phyloP scores from a whole-genome alignment of 2,113 vertebrate genomes.

The Hypanus sabinus region DNA sequence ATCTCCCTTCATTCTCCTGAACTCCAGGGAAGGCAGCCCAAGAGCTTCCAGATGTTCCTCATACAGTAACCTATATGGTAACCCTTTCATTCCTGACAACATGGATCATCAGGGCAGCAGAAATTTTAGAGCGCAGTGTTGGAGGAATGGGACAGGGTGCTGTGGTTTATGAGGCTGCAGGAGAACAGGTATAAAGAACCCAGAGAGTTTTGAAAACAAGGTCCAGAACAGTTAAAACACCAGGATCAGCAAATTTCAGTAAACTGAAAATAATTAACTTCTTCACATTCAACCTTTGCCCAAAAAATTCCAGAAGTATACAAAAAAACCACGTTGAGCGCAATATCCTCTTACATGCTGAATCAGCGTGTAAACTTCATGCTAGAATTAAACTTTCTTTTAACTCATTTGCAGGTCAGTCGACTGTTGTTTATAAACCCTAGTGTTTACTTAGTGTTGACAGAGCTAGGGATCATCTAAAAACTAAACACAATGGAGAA shows the following conservation, averaged over 20 bases:
- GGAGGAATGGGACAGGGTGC: too few species aligned
- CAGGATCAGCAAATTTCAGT: background rate
- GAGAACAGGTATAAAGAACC: too few species aligned
- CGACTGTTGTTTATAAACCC: background rate
- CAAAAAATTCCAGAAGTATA: background rate
- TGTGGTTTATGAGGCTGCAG: too few species aligned
- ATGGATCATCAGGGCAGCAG: too few species aligned
- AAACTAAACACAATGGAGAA: background rate
- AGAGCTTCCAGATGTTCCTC: too few species aligned
- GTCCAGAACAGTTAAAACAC: background rate
- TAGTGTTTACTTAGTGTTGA: background rate
- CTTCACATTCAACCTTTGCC: background rate
- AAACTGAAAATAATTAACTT: background rate
- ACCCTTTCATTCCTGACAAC: too few species aligned
- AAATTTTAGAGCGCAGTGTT: too few species aligned
- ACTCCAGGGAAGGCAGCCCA: too few species aligned
- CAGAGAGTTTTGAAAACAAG: too few species aligned
- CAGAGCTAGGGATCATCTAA: background rate
- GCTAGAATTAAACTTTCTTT: background rate
- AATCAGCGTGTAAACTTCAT: background rate
- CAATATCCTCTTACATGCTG: background rate
- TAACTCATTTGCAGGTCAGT: background rate
- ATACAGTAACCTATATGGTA: too few species aligned
- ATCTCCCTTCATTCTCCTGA: too few species aligned
- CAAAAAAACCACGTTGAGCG: background rate